Evolutionary conservation across 1,140 invertebrate genomes (phyloP), one percentile per base, ranked within the genome.

Genomic region (Leptinotarsa lineolata): DNA sequence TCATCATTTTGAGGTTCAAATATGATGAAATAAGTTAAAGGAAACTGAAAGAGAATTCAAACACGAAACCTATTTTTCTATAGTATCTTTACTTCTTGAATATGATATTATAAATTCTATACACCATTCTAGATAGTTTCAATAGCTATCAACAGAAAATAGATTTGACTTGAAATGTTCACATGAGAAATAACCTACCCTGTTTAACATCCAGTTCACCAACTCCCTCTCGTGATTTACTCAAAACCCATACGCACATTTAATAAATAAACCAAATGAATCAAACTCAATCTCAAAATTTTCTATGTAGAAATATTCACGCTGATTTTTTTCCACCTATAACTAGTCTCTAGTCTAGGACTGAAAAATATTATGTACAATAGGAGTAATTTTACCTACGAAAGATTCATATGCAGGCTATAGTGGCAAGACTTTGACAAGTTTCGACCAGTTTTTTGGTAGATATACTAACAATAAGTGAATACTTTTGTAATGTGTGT

Each of bases 21-120:
- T n/a, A n/a, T 39, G 8, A 39, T 39, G 8, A 0, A 2, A 11
- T 11, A 11, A 11, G 30, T 39, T 39, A 3, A 11, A 8, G 8
- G 3, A 39, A 11, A 39, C 3, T 39, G 30, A 8, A 39, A 2
- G 11, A 11, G 30, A 39, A 39, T 2, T 11, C 8, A 39, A 39
- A 39, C 30, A 39, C 8, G 3, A 39, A 39, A 39, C 30, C 0
- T 11, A 11, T 39, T 11, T 39, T 39, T 39, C 30, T 39, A 39
- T 39, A 39, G 48, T 54, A n/a, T 54, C 15, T 64, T 64, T 64
- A 64, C 21, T 64, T 22, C n/a, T 64, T 22, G 20, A 13, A 22
- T 64, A 64, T 30, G 13, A 22, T 64, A 64, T 63, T 15, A 63
- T 64, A 64, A 22, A 64, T 64, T 64, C 15, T 64, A 64, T 64